Evolutionary conservation across 1,140 invertebrate species (phyloP), one percentile per base, ranked within the genome.

Genomic region (Pteromalus puparum): DNA sequence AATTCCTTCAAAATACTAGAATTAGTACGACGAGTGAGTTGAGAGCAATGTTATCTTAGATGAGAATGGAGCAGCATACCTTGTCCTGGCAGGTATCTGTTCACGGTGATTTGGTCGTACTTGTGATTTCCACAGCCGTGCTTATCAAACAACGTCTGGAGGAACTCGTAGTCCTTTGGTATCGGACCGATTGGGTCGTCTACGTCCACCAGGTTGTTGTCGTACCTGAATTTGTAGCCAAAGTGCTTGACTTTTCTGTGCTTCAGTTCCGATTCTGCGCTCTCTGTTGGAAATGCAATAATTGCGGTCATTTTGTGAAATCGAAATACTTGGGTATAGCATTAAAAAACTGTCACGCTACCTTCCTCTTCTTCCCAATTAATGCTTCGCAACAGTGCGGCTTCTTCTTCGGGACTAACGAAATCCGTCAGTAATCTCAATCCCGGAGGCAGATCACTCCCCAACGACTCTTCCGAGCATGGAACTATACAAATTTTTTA

Each of bases 71-170:
- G 21, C 48, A 67, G 73, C 26, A 26, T 93, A 97, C 97, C 97
- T 95, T 99, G 98, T 15, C 98, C 98, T 82, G 98, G 97, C 79
- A 94, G 88, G 93, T 99, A 99, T 87, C 95, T 95, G 93, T 99
- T 99, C 0, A 99, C 95, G 15, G 98, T 99, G 74, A 99, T 89
- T 90, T 99, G 98, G 94, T 99, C 96, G 42, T 98, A 98, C 84
- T 91, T 81, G 68, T 92, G 92, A 82, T 92, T 86, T 90, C 93
- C 88, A 90, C 91, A 87, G 81, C 92, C 85, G 89, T 91, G 88
- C 42, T 95, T 89, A 85, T 94, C 87, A 53, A 98, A 93, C 86
- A 95, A 93, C 3, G 93, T 74, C 91, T 96, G 94, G 2, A 99
- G 89, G 86, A 95, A 93, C 88, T 94, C 88, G 92, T 96, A 97